phyloP scores from a whole-genome alignment of 2,888 invertebrate genomes.

The Platycnemis pennipes region DNA sequence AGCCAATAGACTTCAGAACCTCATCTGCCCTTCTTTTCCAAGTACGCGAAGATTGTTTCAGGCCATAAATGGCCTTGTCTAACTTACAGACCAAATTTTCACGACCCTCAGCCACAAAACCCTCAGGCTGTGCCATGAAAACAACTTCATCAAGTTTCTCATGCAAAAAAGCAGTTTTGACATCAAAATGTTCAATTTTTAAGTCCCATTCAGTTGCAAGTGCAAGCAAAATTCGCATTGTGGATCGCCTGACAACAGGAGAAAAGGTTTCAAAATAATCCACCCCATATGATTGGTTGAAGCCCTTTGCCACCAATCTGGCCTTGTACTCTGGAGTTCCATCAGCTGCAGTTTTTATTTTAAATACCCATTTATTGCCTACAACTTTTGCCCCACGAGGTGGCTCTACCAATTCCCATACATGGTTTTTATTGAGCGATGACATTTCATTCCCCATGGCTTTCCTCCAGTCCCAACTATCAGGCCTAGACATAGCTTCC shows the following conservation, averaged over 20 bases:
- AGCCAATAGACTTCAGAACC: too few relatives aligned
- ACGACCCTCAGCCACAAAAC: neutral
- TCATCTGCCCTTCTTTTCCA: too few relatives aligned
- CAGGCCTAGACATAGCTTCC: neutral
- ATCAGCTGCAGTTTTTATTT: neutral
- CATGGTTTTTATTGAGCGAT: neutral
- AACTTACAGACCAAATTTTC: neutral
- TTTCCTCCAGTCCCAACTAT: neutral
- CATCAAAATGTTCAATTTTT: slow-evolving; percentile 25
- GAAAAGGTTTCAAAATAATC: slow-evolving; percentile 33
- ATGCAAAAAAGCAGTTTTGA: slow-evolving; percentile 47
- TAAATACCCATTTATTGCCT: neutral
- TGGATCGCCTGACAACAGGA: slow-evolving; percentile 20
- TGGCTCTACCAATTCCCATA: neutral
- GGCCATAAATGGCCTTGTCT: neutral
- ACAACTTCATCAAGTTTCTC: neutral
- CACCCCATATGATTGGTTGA: neutral
- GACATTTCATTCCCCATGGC: neutral
- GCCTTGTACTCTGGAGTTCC: slow-evolving; percentile 20
- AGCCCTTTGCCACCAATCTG: slow-evolving; percentile 38
- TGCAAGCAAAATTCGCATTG: neutral
- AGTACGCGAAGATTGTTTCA: too few relatives aligned
- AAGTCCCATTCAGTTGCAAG: neutral
- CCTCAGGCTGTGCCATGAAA: slow-evolving; percentile 46
- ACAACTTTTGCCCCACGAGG: neutral